Evolutionary conservation across 92 coral and sea anemone species (phyloP).

Genomic region (Meandrina meandrites): DNA sequence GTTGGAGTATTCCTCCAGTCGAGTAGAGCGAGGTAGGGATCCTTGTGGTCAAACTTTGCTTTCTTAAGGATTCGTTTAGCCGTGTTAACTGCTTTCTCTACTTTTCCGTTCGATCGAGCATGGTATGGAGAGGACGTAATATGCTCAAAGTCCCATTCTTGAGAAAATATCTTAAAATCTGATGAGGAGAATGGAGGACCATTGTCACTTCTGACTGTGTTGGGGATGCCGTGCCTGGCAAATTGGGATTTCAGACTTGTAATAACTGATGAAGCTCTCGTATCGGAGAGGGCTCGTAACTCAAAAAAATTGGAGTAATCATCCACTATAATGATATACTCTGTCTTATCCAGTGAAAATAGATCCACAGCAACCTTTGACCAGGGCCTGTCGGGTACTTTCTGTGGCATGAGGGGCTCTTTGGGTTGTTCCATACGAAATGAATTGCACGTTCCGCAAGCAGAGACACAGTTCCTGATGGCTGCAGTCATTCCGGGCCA

Average conservation of each 20-base stretch:
- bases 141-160: slow-evolving; percentile 49
- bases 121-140: slow-evolving; percentile 36
- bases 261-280: not conserved
- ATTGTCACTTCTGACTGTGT: slow-evolving; percentile 7
- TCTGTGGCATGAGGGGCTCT: not conserved
- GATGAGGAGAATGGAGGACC: slow-evolving; percentile 16
- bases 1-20: slow-evolving; percentile 60
- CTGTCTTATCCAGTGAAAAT: not conserved
- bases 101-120: slow-evolving; percentile 34
- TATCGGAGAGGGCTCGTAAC: slow-evolving; percentile 2
- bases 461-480: slow-evolving; percentile 18
- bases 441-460: slow-evolving; percentile 10
- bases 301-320: slow-evolving; percentile 16
- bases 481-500: slow-evolving; percentile 55
- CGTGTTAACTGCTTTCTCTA: slow-evolving; percentile 32
- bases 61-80: slow-evolving; percentile 31
- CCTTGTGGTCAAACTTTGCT: slow-evolving; percentile 37
- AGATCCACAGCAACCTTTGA: not conserved
- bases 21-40: slow-evolving; percentile 53
- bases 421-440: not conserved
- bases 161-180: slow-evolving; percentile 33
- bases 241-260: slow-evolving; percentile 27
- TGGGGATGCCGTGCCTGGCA: slow-evolving; percentile 29
- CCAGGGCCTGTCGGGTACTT: slow-evolving; percentile 26
- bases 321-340: not conserved